Percentiles rank a stretch among this genome's conserved stretches.
These are phyloP conservation scores for Philopotamus ludificatus DNA, from an alignment of 1,140 invertebrate species.

Conservation along the genomic window DNA sequence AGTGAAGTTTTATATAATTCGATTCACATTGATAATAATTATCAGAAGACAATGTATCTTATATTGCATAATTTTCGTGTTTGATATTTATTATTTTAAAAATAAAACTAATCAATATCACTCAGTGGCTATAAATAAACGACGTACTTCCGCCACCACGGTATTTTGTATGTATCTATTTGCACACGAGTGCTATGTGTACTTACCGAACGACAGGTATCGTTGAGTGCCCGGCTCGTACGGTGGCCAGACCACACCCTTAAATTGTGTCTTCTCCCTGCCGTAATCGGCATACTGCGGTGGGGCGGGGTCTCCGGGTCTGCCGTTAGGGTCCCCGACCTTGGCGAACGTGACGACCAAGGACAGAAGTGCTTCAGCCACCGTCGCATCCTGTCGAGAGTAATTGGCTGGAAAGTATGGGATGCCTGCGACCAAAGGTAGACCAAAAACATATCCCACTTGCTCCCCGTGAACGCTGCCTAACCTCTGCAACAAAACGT, in stretches of 20 bases:
- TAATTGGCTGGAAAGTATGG: conserved; percentile 70
- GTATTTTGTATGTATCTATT: too few species aligned
- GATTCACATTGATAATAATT: too few species aligned
- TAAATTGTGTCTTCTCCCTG: conserved; percentile 60
- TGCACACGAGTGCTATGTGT: too few species aligned
- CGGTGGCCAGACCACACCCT: conserved; percentile 65
- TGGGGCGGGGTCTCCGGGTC: conserved; percentile 37
- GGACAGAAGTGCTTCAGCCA: conserved; percentile 73
- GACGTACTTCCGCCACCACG: too few species aligned
- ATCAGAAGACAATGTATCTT: too few species aligned
- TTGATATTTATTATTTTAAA: too few species aligned
- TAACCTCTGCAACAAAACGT: conserved; percentile 52
- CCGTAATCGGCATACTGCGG: conserved; percentile 58
- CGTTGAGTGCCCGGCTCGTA: conserved; percentile 73
- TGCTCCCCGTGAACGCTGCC: conserved; percentile 85
- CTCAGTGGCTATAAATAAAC: too few species aligned
- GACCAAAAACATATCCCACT: conserved; percentile 81
- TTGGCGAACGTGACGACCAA: conserved; percentile 75
- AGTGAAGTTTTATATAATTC: too few species aligned
- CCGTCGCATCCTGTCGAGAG: conserved; percentile 70
- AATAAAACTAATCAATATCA: too few species aligned
- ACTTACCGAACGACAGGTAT: conserved; percentile 72
- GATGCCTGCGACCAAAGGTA: conserved; percentile 68
- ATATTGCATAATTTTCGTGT: too few species aligned
- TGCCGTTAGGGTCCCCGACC: conserved; percentile 69